Evolutionary conservation across 2,888 invertebrate genomes (phyloP), one percentile per base, ranked within the genome.

Genomic region (Euplagia quadripunctaria): DNA sequence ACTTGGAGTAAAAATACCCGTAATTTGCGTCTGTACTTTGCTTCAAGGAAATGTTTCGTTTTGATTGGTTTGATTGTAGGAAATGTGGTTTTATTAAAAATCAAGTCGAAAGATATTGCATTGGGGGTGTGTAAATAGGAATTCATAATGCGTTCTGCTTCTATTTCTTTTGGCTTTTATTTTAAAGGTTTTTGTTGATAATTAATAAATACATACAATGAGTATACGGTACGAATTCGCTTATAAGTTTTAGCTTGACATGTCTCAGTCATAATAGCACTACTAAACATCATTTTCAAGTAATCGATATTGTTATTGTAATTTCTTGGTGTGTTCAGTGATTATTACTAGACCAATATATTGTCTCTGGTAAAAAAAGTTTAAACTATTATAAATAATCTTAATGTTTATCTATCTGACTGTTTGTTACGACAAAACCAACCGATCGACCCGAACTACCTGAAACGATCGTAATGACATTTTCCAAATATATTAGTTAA

Each of bases 41-140:
- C 41, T 69, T 65, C 42, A 31, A 64, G n/a, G 68, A 64, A 72
- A 69, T 73, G 41, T 71, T 71, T 73, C 42, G 31, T 69, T 73
- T 69, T 61, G 68, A 65, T 65, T 51, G 49, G 64, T 69, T 68
- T 65, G 58, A 46, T 68, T 72, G 64, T 43, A 49, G 31, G 64
- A 55, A 64, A 52, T 68, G 51, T 31, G 51, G 43, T 68, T 68
- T 63, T 72, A 68, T 41, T 67, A 12, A 8, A 51, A 67, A 68
- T 64, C 42, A 52, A 41, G 42, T 63, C 20, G 58, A 46, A n/a
- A 17, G n/a, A 52, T 14, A 42, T 49, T 63, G 42, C 51, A 51
- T 64, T 52, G 12, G 61, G 61, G 49, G 42, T 17, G 41, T 41
- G 4, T 14, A 52, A 70, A 64, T 70, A 14, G n/a, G 49, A 70